phyloP scores from a whole-genome alignment of 2,113 vertebrate species.

The Galemys pyrenaicus region DNA sequence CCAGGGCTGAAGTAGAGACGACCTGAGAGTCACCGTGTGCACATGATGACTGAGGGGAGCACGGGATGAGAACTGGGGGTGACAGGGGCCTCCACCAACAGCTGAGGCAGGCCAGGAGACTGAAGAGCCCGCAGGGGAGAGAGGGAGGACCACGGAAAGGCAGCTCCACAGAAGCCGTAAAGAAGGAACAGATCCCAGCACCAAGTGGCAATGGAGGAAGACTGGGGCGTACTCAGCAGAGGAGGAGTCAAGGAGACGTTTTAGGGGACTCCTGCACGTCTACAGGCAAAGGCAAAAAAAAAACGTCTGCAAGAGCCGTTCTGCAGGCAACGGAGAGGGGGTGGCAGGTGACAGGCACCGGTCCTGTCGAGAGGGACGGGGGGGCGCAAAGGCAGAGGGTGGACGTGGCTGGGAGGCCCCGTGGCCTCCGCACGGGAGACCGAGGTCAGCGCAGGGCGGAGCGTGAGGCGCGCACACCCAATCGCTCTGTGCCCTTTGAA shows the following conservation, averaged over 20 bases:
- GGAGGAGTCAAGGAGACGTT: too few species aligned
- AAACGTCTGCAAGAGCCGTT: background rate
- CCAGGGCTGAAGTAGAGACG: background rate
- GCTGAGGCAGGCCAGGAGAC: background rate
- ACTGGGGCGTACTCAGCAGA: background rate
- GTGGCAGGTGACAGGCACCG: background rate
- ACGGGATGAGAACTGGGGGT: background rate
- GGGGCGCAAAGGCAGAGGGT: background rate
- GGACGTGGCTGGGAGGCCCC: background rate
- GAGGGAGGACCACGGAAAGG: background rate
- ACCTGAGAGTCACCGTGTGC: accelerated
- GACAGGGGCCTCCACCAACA: background rate
- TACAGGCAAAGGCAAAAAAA: background rate
- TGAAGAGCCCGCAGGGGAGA: background rate
- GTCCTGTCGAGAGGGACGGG: background rate
- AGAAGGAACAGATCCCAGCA: background rate
- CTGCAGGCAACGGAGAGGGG: background rate
- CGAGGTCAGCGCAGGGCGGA: background rate
- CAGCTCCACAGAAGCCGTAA: background rate
- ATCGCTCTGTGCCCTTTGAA: background rate
- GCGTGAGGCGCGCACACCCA: background rate
- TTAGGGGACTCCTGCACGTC: background rate
- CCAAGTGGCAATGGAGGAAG: background rate
- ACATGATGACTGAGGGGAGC: background rate
- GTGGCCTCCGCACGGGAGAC: background rate